Evolutionary conservation across 2,797 vertebrate species (phyloP), one percentile per base, ranked within the genome.

Genomic region (Babyrousa celebensis): DNA sequence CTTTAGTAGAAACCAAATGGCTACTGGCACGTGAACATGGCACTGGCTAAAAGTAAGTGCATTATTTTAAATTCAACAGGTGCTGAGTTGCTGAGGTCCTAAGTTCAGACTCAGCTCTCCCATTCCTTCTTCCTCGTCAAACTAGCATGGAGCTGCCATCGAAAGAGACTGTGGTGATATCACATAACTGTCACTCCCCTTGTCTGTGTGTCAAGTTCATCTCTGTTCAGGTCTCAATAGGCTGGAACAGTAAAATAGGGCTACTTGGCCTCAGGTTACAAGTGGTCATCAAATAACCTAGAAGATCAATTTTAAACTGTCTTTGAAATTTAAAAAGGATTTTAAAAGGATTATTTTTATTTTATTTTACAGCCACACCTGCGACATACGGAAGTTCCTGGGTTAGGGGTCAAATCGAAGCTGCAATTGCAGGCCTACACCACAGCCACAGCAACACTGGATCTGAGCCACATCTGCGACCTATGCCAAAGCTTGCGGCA

Each of bases 321-420:
- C 77, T 72, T 91, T 92, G 18, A 93, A 68, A 65, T 96, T 65
- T 32, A 92, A 91, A 84, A 89, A 23, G 21, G 4, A 11, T 65
- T 56, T 16, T 48, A 48, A 48, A 48, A 48, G 43, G 43, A 48
- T 48, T 48, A 48, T 48, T 48, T 48, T 48, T 48, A 48, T 48
- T 48, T 48, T 48, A 48, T 48, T 48, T 48, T 48, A 48, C 43
- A 48, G 43, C 43, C 43, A 48, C 43, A 48, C 43, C 43, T 48
- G 43, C 9, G 5, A 48, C 43, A 48, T 10, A 48, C 43, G 6
- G 43, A 48, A 48, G 43, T 48, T 48, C 43, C 43, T 48, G 43
- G 43, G 43, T 48, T 48, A 48, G 43, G 43, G 43, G 9, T 48
- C 43, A 48, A 48, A 48, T 48, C 6, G 43, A 48, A 48, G 43